A percentile compares a stretch with the other conserved stretches of the same genome.
Evolutionary conservation across 2,797 vertebrate species (phyloP).

Genomic region (Crenuchus spilurus): DNA sequence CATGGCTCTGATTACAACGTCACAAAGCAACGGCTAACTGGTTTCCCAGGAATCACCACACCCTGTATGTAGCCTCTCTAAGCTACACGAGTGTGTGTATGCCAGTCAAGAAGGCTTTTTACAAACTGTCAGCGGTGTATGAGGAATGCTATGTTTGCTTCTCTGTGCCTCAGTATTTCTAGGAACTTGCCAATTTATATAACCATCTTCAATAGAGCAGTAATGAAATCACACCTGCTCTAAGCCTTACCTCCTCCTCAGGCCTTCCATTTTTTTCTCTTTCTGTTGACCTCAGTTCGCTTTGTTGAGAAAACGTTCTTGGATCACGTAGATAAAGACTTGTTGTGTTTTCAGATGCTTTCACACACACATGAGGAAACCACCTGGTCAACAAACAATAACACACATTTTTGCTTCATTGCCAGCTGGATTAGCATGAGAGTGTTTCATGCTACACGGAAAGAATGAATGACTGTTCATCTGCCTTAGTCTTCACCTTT

Average conservation of each 20-base stretch:
- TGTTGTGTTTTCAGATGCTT: slow-evolving; percentile 37
- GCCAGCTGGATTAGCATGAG: slow-evolving; percentile 26
- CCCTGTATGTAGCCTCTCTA: slow-evolving; percentile 31
- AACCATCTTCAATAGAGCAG: slow-evolving; percentile 26
- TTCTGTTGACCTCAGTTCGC: neutral
- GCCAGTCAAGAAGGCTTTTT: slow-evolving; percentile 9
- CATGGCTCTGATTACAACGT: slow-evolving; percentile 51
- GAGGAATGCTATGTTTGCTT: neutral
- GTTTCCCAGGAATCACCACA: slow-evolving; percentile 44
- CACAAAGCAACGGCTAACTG: slow-evolving; percentile 37
- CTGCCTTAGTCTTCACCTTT: no score
- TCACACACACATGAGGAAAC: slow-evolving; percentile 20
- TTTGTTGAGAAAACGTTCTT: slow-evolving; percentile 10
- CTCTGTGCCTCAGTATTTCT: neutral
- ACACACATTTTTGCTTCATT: slow-evolving; percentile 5
- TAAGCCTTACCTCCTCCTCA: slow-evolving; percentile 12
- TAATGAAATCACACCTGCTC: slow-evolving; percentile 25
- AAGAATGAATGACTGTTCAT: neutral
- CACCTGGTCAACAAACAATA: slow-evolving; percentile 38
- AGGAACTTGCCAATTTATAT: slow-evolving; percentile 32
- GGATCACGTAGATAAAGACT: slow-evolving; percentile 27
- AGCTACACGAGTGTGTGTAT: slow-evolving; percentile 42
- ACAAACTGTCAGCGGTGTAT: slow-evolving; percentile 1
- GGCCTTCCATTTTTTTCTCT: slow-evolving; percentile 34
- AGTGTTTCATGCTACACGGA: slow-evolving; percentile 1